Evolutionary conservation across 2,888 invertebrate genomes (phyloP).

Genomic region (Nipponacmea schrenckii): DNA sequence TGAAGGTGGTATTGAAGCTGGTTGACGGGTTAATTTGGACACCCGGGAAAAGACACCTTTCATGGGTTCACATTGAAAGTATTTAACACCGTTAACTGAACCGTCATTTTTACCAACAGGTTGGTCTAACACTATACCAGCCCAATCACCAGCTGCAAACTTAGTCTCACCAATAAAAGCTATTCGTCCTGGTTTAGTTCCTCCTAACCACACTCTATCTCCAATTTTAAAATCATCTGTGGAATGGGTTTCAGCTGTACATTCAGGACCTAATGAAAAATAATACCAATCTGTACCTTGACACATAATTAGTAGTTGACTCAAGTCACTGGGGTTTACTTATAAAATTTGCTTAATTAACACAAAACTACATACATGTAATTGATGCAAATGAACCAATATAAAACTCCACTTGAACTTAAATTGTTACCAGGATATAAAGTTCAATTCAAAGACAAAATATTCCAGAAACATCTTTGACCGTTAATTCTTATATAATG

Average conservation of each 20-base stretch:
- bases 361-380: too few relatives aligned
- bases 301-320: too few relatives aligned
- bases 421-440: too few relatives aligned
- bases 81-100: constrained; percentile 64
- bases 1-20: constrained; percentile 33
- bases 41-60: constrained; percentile 71
- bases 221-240: constrained; percentile 95
- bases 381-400: too few relatives aligned
- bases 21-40: constrained; percentile 75
- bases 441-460: too few relatives aligned
- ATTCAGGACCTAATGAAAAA: constrained; percentile 49
- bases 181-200: constrained; percentile 65
- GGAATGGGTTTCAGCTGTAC: constrained; percentile 31
- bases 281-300: neutral
- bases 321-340: too few relatives aligned
- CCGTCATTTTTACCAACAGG: constrained; percentile 68
- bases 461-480: too few relatives aligned
- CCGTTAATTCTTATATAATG: too few relatives aligned
- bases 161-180: constrained; percentile 67
- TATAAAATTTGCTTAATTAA: too few relatives aligned
- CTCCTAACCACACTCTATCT: constrained; percentile 82
- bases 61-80: constrained; percentile 67
- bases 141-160: constrained; percentile 68
- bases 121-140: constrained; percentile 66
- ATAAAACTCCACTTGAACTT: too few relatives aligned